Evolutionary conservation across 2,113 vertebrate species (phyloP).

Genomic region (Catharus minimus): DNA sequence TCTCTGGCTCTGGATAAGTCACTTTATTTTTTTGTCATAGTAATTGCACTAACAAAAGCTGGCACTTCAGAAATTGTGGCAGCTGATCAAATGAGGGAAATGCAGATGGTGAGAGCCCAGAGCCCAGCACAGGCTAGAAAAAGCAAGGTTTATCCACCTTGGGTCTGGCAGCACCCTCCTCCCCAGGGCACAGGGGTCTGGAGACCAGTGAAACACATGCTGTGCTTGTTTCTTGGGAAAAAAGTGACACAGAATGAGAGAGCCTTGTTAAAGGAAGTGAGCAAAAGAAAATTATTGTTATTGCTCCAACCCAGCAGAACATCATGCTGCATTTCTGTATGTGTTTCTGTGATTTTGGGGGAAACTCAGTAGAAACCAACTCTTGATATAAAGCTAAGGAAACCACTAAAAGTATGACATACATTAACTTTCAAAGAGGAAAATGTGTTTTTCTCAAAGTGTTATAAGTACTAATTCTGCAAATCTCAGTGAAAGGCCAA

Average conservation of each 20-base stretch:
- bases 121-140: neutral
- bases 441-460: neutral
- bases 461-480: neutral
- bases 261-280: neutral
- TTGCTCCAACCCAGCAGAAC: neutral
- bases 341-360: neutral
- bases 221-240: neutral
- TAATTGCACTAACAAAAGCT: neutral
- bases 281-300: neutral
- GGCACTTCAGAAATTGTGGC: neutral
- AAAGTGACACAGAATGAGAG: neutral
- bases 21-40: neutral
- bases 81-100: neutral
- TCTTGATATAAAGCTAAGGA: neutral
- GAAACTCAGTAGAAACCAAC: neutral
- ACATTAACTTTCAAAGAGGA: neutral
- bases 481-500: neutral
- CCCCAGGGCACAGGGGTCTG: accelerated
- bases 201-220: neutral
- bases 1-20: neutral
- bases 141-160: neutral
- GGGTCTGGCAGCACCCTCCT: neutral
- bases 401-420: neutral
- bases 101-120: neutral
- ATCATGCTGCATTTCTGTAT: neutral